phyloP scores from a whole-genome alignment of 2,797 vertebrate species.

The Spatula clypeata region DNA sequence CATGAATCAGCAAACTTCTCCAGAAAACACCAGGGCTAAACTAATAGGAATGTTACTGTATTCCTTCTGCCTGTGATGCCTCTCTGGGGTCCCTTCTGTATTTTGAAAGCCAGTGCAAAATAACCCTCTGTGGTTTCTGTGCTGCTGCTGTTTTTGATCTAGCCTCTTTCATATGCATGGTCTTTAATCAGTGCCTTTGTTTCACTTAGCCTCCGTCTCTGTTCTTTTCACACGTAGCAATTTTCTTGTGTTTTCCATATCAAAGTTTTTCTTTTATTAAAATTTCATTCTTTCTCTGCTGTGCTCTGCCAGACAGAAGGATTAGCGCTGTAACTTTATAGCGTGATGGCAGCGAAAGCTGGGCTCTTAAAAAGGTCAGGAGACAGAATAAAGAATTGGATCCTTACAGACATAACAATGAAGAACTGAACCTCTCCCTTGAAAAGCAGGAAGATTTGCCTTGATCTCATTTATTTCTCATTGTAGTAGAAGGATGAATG shows the following conservation, averaged over 20 bases:
- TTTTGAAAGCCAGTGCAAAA: background rate
- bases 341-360: background rate
- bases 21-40: background rate
- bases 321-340: background rate
- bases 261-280: background rate
- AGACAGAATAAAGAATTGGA: background rate
- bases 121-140: background rate
- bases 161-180: background rate
- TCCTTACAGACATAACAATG: background rate
- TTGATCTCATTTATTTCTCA: background rate
- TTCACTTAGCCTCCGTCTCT: background rate
- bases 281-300: background rate
- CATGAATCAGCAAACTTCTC: background rate
- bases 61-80: background rate
- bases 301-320: background rate
- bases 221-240: background rate
- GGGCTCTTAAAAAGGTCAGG: background rate
- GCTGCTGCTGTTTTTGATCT: background rate
- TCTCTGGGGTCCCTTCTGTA: background rate
- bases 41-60: background rate
- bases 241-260: background rate
- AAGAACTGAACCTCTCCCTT: background rate
- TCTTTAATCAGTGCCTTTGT: slow-evolving; percentile 20
- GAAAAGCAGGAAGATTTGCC: background rate
- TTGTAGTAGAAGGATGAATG: background rate